Evolutionary conservation across 1,140 invertebrate genomes (phyloP), one percentile per base, ranked within the genome.

Genomic region (Drosophila lowei): DNA sequence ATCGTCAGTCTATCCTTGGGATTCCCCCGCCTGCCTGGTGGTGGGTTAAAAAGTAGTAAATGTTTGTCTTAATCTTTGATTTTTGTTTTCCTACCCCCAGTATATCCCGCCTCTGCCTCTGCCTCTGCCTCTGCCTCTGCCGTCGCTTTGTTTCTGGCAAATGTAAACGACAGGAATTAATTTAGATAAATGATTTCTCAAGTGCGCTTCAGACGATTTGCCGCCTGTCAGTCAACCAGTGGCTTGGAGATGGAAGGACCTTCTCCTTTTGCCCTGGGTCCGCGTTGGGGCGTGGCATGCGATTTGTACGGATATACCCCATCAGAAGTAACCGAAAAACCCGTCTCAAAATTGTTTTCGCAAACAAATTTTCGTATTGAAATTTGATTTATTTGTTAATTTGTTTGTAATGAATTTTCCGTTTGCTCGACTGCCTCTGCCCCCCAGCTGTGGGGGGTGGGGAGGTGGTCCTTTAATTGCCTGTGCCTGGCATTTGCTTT

Each of bases 111-210:
- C 64, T 54, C 53, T 56, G 25, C 28, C 56, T 59, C n/a, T 67
- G 50, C 18, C 28, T 11, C 11, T n/a, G n/a, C n/a, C n/a, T n/a
- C 28, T 7, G 18, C n/a, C 53, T 9, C 42, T 3, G 16, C 30
- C 30, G 9, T 13, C 49, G 2, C 44, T 64, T 58, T 64, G 61
- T 59, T 79, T 74, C 62, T 66, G 81, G 81, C 88, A 90, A 91
- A 91, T 91, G 90, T 91, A 91, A 91, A 91, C 90, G 90, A 91
- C 90, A 91, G 90, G 90, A 91, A 91, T 91, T 91, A 91, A 91
- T 91, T 91, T 91, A 90, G 90, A 91, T 85, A 91, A 91, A 91
- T 91, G 90, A 91, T 90, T 91, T 89, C 74, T 89, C 77, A 90
- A 90, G 90, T 89, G 86, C 77, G 65, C 42, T 67, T 64, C 77